These are phyloP conservation scores for Crenichthys baileyi DNA, from an alignment of 2,797 vertebrate genomes.

Conservation along the genomic window DNA sequence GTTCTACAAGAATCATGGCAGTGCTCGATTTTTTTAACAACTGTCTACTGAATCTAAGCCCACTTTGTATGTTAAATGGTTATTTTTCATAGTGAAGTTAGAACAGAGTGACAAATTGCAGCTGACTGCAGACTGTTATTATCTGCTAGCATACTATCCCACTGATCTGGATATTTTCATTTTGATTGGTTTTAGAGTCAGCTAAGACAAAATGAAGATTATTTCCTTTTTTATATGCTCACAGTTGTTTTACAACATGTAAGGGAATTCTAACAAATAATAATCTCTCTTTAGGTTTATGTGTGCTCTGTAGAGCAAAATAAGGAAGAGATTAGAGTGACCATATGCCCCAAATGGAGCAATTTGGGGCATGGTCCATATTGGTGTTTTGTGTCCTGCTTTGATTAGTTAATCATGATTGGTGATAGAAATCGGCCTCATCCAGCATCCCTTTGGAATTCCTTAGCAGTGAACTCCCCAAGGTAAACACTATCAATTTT, in stretches of 20 bases:
- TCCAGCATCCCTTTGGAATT: conserved; percentile 69
- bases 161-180: neutral
- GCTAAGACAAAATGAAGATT: neutral
- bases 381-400: conserved; percentile 5
- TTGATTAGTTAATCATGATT: conserved; percentile 39
- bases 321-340: neutral
- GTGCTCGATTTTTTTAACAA: no score
- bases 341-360: neutral
- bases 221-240: neutral
- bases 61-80: no score
- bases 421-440: conserved; percentile 71
- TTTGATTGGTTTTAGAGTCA: neutral
- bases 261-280: neutral
- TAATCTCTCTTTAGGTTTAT: neutral
- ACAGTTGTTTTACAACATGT: neutral
- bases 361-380: neutral
- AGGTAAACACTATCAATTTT: conserved; percentile 80
- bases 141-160: neutral
- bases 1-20: no score
- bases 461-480: conserved; percentile 55
- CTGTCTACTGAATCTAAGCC: no score
- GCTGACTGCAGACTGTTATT: neutral
- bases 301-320: neutral
- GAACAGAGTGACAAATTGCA: neutral
- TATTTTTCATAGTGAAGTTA: no score